phyloP scores from a whole-genome alignment of 2,888 invertebrate genomes.

The Myopa testacea region DNA sequence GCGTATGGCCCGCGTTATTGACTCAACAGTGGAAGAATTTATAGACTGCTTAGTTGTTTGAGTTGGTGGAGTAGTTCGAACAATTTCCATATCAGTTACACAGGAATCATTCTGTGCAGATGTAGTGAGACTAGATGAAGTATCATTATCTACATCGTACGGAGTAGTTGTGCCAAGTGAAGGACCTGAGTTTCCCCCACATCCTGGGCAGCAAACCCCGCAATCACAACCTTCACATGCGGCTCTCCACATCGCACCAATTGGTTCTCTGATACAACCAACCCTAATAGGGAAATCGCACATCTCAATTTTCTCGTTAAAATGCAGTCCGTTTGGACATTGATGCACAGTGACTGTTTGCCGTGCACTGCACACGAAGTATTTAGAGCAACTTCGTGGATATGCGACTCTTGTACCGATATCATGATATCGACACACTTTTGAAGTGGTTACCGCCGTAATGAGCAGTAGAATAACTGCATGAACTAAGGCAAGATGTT shows the following conservation, averaged over 20 bases:
- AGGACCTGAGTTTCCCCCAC: conserved; percentile 45
- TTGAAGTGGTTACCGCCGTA: conserved; percentile 26
- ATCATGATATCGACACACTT: conserved; percentile 39
- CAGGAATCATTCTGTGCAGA: too few relatives aligned
- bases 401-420: conserved; percentile 45
- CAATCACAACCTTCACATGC: conserved; percentile 47
- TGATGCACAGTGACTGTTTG: conserved; percentile 30
- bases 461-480: neutral
- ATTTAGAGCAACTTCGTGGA: conserved; percentile 46
- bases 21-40: too few relatives aligned
- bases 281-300: conserved; percentile 47
- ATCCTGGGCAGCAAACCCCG: conserved; percentile 14
- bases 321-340: conserved; percentile 48
- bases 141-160: neutral
- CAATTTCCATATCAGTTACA: too few relatives aligned
- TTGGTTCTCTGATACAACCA: conserved; percentile 31
- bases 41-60: too few relatives aligned
- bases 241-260: neutral
- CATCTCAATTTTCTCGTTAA: conserved; percentile 46
- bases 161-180: conserved; percentile 36
- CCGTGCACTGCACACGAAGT: conserved; percentile 42
- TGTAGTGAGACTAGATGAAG: too few relatives aligned
- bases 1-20: too few relatives aligned
- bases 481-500: too few relatives aligned
- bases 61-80: too few relatives aligned